phyloP scores from a whole-genome alignment of 2,888 invertebrate genomes.

The Strigamia transsilvanica region DNA sequence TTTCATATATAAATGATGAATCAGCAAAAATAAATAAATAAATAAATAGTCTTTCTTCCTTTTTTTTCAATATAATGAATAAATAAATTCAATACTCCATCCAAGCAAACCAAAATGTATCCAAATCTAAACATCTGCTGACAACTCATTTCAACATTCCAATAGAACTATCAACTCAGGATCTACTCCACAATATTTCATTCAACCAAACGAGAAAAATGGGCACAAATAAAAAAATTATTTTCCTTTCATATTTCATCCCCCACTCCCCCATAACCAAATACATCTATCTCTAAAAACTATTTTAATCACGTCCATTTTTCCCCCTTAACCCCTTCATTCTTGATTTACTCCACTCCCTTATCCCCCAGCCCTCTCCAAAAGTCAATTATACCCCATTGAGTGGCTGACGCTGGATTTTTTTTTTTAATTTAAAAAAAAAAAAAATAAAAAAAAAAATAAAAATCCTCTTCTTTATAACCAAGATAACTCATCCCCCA shows the following conservation, averaged over 20 bases:
- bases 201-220: not conserved
- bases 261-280: too few relatives aligned
- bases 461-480: not conserved
- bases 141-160: not conserved
- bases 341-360: slow-evolving; percentile 27
- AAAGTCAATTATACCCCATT: slow-evolving; percentile 41
- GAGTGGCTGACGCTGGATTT: slow-evolving; percentile 10
- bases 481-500: slow-evolving; percentile 31
- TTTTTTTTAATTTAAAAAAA: not conserved
- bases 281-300: not conserved
- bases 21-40: too few relatives aligned
- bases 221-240: not conserved
- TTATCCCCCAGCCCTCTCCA: slow-evolving; percentile 16
- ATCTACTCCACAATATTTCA: not conserved
- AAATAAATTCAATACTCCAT: slow-evolving; percentile 19
- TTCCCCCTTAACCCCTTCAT: not conserved
- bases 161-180: not conserved
- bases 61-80: not conserved
- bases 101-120: not conserved
- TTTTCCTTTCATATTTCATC: too few relatives aligned
- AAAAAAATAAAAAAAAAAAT: not conserved
- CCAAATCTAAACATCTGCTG: slow-evolving; percentile 7
- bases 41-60: too few relatives aligned
- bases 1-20: too few relatives aligned
- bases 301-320: slow-evolving; percentile 46